Evolutionary conservation across 1,140 invertebrate species (phyloP).

Genomic region (Bombyx mori): DNA sequence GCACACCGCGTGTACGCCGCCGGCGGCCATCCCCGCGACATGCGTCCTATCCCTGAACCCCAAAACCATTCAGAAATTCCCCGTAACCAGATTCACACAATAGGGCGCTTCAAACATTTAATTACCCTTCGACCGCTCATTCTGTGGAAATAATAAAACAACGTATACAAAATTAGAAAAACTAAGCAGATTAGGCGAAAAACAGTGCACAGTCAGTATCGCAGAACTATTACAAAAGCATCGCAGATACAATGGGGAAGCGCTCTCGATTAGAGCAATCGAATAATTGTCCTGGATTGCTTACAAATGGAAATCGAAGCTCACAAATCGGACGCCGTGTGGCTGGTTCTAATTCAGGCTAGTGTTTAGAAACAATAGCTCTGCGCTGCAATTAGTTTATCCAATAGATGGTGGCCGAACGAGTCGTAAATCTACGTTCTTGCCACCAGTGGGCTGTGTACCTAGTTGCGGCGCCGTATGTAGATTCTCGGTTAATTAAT

Average conservation of each 20-base stretch:
- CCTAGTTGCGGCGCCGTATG: constrained; percentile 53
- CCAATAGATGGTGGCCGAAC: constrained; percentile 63
- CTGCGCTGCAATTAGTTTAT: constrained; percentile 63
- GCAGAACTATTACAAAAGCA: neutral
- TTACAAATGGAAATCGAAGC: constrained; percentile 32
- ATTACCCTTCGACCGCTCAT: too few species aligned
- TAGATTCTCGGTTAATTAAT: constrained; percentile 67
- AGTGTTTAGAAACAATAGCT: constrained; percentile 65
- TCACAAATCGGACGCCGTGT: constrained; percentile 12
- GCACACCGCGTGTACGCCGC: constrained; percentile 37
- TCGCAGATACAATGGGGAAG: neutral
- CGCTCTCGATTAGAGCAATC: constrained; percentile 28
- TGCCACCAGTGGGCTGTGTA: constrained; percentile 51
- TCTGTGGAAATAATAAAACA: too few species aligned
- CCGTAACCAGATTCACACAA: too few species aligned
- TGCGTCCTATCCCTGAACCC: constrained; percentile 8
- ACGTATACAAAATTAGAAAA: too few species aligned
- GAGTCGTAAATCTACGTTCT: constrained; percentile 63
- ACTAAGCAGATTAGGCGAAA: too few species aligned
- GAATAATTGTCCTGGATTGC: constrained; percentile 33
- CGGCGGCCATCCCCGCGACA: constrained; percentile 28
- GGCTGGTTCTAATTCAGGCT: constrained; percentile 37
- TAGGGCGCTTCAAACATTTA: too few species aligned
- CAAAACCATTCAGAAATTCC: neutral
- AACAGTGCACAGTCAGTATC: too few species aligned